Base-by-base conservation (phyloP, 2,888 invertebrate species). In the Eupsilia transversa region DNA sequence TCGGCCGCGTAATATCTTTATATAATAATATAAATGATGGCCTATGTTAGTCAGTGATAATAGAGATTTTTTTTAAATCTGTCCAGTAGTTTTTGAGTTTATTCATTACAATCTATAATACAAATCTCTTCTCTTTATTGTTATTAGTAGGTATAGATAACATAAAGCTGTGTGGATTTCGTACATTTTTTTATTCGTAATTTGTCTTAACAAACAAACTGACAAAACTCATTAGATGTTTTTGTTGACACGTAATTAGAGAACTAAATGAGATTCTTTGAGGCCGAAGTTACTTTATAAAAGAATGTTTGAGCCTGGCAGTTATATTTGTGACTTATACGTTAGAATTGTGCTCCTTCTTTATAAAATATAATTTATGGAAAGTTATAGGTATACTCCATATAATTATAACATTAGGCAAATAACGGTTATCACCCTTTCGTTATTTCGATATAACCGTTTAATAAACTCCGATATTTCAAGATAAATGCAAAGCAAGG, bases 181-280 rank as follows among this genome's bases (percentile, higher is more conserved):
- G 9, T 9, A 27, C 3, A 23, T 54, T 74, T 54, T 73, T 64
- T 41, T 35, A n/a, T 1, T n/a, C 23, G 12, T 35, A n/a, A 70
- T 77, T 61, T 61, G 23, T 46, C 2, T 23, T 46, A 23, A 30
- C n/a, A 63, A 49, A 49, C 46, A 57, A 38, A 46, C 43, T 59
- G 33, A 41, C 33, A 9, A 49, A 56, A 79, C 5, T 54, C 38
- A 12, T 59, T 35, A 41, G 1, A 67, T 64, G 4, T 63, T 66
- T 59, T 57, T 66, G 56, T 71, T 64, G 63, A 67, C 67, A 30
- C 41, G 17, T 49, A 72, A 79, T 79, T 63, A 52, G 2, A 38
- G 20, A 14, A 27, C 9, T 64, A 20, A 67, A 74, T 57, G 41
- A 57, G 63, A 30, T 73, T 65, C 49, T 65, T 79, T 64, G 38